Percentiles rank a stretch among this genome's conserved stretches.
Evolutionary conservation across 2,113 vertebrate species (phyloP).

Genomic region (Solenodon paradoxus): DNA sequence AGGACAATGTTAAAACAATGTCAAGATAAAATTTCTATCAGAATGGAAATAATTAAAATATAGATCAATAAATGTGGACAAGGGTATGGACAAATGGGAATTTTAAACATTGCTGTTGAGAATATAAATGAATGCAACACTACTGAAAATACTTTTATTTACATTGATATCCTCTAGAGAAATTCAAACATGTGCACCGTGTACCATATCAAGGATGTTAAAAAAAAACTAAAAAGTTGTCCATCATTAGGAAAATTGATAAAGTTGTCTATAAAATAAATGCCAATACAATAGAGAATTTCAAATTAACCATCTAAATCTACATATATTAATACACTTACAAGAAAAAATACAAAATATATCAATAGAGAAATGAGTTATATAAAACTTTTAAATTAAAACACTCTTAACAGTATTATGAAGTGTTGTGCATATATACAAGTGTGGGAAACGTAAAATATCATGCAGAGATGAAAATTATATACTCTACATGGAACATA

Average conservation of each 20-base stretch:
- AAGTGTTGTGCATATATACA: neutral
- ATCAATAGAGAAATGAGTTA: neutral
- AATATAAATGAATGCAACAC: neutral
- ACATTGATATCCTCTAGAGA: neutral
- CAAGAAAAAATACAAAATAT: neutral
- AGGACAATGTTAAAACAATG: neutral
- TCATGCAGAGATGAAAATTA: neutral
- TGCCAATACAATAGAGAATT: neutral
- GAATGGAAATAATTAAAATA: neutral
- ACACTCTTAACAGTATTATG: neutral
- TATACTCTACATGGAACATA: neutral
- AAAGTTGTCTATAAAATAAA: neutral
- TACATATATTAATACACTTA: neutral
- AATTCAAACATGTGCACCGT: neutral
- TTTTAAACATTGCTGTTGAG: too few relatives aligned
- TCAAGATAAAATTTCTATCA: neutral
- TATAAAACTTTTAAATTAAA: neutral
- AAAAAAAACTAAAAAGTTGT: neutral
- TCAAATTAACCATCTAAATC: neutral
- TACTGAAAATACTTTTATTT: neutral
- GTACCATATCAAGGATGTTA: neutral
- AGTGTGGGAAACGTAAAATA: neutral
- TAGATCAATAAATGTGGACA: neutral
- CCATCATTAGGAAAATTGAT: neutral
- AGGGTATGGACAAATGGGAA: neutral